A percentile compares a stretch with the other conserved stretches of the same genome.
phyloP scores from a whole-genome alignment of 2,113 vertebrate genomes.

The Charina bottae region DNA sequence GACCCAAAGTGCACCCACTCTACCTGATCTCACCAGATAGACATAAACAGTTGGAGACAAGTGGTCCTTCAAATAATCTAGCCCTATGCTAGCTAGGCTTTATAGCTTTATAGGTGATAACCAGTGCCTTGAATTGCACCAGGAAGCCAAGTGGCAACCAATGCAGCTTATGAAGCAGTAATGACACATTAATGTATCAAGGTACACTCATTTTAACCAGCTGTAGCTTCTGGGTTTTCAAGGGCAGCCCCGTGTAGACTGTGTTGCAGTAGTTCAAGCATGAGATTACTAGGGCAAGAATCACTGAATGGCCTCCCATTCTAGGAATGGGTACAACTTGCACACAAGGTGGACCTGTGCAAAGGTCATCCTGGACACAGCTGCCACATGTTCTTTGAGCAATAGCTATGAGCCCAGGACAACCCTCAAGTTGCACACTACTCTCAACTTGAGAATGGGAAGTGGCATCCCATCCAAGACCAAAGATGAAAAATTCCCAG shows the following conservation, averaged over 20 bases:
- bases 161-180: background rate
- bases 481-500: background rate
- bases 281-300: background rate
- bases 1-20: background rate
- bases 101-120: background rate
- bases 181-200: background rate
- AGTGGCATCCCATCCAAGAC: background rate
- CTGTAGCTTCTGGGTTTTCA: background rate
- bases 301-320: background rate
- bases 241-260: background rate
- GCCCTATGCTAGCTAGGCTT: background rate
- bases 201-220: background rate
- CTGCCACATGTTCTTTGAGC: background rate
- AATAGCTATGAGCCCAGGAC: background rate
- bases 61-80: background rate
- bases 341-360: no score
- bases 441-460: background rate
- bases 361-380: background rate
- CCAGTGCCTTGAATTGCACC: background rate
- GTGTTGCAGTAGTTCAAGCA: background rate
- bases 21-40: background rate
- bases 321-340: background rate
- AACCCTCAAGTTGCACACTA: background rate
- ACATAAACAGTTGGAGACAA: background rate
- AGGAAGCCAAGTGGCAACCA: background rate